Conservation (phyloP, 1,140 invertebrate species). For the Hestina assimilis region DNA sequence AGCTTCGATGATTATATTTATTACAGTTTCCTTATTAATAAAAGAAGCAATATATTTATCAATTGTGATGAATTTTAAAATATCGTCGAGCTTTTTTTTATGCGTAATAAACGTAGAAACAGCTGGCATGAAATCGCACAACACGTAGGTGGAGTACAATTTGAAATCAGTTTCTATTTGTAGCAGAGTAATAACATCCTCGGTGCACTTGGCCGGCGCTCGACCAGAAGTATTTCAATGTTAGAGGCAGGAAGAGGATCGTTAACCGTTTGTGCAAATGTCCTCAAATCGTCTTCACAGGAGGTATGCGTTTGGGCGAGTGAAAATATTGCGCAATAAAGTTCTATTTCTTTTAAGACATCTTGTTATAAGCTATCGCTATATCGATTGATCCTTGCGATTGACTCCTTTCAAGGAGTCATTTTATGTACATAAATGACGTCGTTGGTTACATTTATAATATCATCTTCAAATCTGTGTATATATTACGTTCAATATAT, state of each 20-base stretch:
- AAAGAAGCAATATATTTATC: no score
- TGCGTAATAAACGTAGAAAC: conserved; percentile 1
- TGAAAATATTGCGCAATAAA: conserved; percentile 28
- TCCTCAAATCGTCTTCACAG: conserved; percentile 42
- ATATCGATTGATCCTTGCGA: neutral
- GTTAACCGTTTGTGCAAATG: conserved; percentile 71
- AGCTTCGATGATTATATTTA: no score
- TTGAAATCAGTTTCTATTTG: conserved; percentile 52
- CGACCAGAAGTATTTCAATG: conserved; percentile 70
- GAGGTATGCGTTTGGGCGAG: conserved; percentile 24
- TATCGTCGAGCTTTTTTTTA: conserved; percentile 26
- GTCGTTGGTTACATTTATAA: no score
- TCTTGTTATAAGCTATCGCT: neutral
- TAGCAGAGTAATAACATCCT: conserved; percentile 54
- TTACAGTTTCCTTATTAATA: no score
- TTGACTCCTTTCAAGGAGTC: neutral
- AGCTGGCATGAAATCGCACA: conserved; percentile 25
- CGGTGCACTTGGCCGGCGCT: conserved; percentile 67
- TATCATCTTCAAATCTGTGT: no score
- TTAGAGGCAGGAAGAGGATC: conserved; percentile 63
- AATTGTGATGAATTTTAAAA: no score
- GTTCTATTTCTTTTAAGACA: neutral
- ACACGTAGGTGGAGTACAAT: conserved; percentile 26
- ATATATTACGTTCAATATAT: no score
- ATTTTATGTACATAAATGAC: neutral